phyloP scores from a whole-genome alignment of 2,113 vertebrate species.

The Tapirus terrestris region DNA sequence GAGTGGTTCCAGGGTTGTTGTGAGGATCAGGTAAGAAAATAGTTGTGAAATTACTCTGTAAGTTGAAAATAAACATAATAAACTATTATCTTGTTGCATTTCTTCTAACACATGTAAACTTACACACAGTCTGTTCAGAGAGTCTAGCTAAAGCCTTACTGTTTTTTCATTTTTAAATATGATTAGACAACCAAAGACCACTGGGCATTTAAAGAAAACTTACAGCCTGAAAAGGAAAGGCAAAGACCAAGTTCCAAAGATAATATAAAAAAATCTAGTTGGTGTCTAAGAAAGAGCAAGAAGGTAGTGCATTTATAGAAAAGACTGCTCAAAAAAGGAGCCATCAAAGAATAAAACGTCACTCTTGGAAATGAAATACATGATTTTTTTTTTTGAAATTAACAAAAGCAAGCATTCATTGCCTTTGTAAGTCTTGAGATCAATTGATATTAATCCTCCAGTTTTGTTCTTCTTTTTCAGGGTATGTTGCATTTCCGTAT shows the following conservation, averaged over 20 bases:
- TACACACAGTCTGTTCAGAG: not conserved
- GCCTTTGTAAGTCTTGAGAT: not conserved
- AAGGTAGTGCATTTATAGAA: not conserved
- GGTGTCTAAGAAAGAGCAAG: not conserved
- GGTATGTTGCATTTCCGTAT: not conserved
- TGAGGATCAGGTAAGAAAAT: not conserved
- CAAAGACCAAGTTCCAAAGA: not conserved
- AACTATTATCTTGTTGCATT: not conserved
- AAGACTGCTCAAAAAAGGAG: not conserved
- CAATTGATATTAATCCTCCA: not conserved
- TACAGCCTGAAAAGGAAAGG: not conserved
- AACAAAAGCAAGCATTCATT: not conserved
- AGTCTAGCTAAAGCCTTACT: not conserved
- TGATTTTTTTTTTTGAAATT: conserved; percentile 13
- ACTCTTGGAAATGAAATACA: not conserved
- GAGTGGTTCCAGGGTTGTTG: not conserved
- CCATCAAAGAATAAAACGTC: not conserved
- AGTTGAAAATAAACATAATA: not conserved
- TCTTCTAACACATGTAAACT: not conserved
- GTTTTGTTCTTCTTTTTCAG: conserved; percentile 12
- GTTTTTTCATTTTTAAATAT: not conserved
- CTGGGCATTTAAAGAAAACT: not conserved
- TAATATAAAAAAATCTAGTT: not conserved
- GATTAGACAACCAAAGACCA: not conserved
- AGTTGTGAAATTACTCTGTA: not conserved